phyloP scores from a whole-genome alignment of 37 sponge, comb jelly and placozoan genomes.

The Dysidea cf. avara region DNA sequence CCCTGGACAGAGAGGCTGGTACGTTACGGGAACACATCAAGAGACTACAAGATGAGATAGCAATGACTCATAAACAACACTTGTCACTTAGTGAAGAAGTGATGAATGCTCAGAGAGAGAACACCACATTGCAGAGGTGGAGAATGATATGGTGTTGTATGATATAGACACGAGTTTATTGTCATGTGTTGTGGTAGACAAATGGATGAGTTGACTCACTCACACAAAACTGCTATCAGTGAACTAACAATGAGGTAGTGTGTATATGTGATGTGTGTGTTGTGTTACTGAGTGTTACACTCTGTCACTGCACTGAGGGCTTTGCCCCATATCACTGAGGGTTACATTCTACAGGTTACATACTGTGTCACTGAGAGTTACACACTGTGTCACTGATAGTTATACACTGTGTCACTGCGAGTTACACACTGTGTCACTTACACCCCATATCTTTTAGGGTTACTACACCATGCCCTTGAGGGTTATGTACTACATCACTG shows the following conservation, averaged over 20 bases:
- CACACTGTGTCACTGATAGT: no score
- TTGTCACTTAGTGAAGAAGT: constrained; percentile 38
- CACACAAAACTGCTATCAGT: constrained; percentile 9
- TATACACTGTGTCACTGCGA: no score
- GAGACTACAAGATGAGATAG: constrained; percentile 21
- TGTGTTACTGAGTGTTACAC: no score
- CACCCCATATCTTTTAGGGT: no score
- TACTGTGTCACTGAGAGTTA: no score
- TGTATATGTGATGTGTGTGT: no score
- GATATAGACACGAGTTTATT: neutral
- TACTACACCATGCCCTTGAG: no score
- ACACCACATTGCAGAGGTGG: constrained; percentile 12
- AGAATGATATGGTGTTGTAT: neutral
- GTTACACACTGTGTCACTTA: no score
- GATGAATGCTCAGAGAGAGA: constrained; percentile 4
- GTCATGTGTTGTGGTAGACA: neutral
- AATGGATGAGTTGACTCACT: constrained; percentile 29
- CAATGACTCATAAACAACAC: constrained; percentile 14
- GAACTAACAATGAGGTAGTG: constrained; percentile 45
- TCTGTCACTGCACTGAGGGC: no score
- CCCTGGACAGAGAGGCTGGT: constrained; percentile 29
- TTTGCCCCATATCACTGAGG: no score
- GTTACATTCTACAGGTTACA: no score
- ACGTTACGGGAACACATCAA: constrained; percentile 17
- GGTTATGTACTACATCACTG: no score